phyloP scores from a whole-genome alignment of 2,797 vertebrate genomes.

The Anniella stebbinsi region DNA sequence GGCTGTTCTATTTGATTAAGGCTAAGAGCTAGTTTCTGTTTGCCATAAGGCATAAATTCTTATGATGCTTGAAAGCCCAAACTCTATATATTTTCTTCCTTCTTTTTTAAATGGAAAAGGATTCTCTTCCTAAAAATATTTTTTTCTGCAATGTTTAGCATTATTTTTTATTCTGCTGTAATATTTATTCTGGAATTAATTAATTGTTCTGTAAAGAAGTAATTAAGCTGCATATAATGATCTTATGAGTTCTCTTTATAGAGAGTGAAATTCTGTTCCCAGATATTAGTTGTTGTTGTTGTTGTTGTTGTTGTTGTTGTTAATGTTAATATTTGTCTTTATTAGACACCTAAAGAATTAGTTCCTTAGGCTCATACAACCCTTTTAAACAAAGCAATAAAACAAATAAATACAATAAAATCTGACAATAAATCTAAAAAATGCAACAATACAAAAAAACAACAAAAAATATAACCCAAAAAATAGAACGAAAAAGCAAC shows the following conservation, averaged over 20 bases:
- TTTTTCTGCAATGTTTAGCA: neutral
- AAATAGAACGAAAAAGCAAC: neutral
- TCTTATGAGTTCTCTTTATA: neutral
- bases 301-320: neutral
- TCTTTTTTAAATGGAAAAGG: neutral
- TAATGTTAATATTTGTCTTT: neutral
- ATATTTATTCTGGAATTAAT: neutral
- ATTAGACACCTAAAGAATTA: neutral
- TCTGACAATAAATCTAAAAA: neutral
- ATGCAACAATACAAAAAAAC: neutral
- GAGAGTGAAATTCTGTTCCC: neutral
- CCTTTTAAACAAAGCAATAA: neutral
- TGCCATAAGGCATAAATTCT: neutral
- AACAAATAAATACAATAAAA: neutral
- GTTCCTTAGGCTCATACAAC: neutral
- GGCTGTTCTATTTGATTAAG: neutral
- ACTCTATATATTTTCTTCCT: neutral
- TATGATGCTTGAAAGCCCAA: neutral
- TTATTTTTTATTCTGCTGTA: neutral
- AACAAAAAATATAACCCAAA: neutral
- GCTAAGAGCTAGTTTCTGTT: neutral
- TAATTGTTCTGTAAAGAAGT: neutral
- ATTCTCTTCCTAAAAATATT: neutral
- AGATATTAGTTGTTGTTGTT: neutral
- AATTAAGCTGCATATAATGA: neutral